Evolutionary conservation across 2,888 invertebrate species (phyloP).

Genomic region (Caenorhabditis sp.): DNA sequence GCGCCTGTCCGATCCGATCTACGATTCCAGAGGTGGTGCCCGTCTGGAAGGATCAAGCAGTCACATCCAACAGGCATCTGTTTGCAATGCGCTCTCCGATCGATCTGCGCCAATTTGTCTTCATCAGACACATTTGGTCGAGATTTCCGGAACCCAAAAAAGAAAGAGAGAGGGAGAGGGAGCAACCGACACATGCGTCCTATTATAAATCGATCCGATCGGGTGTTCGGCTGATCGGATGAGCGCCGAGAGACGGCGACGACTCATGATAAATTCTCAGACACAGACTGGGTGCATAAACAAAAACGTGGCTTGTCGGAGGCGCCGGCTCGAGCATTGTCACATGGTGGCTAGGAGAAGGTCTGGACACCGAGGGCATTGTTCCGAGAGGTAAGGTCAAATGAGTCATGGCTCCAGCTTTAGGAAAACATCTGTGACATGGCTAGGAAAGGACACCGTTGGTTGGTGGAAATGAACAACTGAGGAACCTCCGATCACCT

Average conservation of each 20-base stretch:
- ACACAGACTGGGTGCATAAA: constrained; percentile 40
- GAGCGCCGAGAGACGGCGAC: constrained; percentile 2
- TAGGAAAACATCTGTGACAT: constrained; percentile 14
- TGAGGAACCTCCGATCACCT: background rate
- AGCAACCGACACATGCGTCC: constrained; percentile 16
- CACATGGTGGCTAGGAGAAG: constrained; percentile 30
- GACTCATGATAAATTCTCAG: constrained; percentile 42
- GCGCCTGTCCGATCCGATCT: too few relatives aligned
- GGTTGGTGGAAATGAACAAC: too few relatives aligned
- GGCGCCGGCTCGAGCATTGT: constrained; percentile 37
- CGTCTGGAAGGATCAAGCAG: constrained; percentile 5
- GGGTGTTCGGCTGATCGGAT: constrained; percentile 15
- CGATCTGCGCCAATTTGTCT: constrained; percentile 25
- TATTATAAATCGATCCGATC: constrained; percentile 26
- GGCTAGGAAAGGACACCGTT: background rate
- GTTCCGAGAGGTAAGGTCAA: constrained; percentile 44
- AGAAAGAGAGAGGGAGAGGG: constrained; percentile 13
- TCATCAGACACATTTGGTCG: constrained; percentile 45
- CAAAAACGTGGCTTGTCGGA: constrained; percentile 31
- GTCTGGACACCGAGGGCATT: constrained; percentile 28
- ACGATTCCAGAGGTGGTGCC: background rate
- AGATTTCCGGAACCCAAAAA: constrained; percentile 32
- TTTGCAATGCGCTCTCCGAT: constrained; percentile 30
- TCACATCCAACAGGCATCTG: constrained; percentile 10
- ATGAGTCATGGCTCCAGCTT: constrained; percentile 28